Evolutionary conservation across 2,888 invertebrate species (phyloP), one percentile per base, ranked within the genome.

Genomic region (Calliphora vomitoria): DNA sequence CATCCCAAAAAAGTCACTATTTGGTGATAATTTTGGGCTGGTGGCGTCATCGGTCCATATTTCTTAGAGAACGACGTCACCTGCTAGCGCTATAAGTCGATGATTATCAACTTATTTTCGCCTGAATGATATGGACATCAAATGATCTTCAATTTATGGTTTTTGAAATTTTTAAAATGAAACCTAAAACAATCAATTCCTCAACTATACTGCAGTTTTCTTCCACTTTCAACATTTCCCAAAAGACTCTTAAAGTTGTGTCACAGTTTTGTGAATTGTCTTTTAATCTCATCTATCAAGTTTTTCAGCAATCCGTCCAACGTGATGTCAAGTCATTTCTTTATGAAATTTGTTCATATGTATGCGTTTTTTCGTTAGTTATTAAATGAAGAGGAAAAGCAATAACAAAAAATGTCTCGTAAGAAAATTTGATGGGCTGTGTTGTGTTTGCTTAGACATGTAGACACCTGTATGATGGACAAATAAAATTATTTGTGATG

Each of bases 391-490:
- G 55, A 25, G 31, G 58, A 82, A 68, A 47, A 71, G 69, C 18
- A 78, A 58, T 13, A 60, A 44, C 0, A 64, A 81, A 64, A 41
- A 68, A 72, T 81, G 72, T 82, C 60, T 82, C 69, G 25, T 76
- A 69, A 62, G 68, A 69, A 44, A 64, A 64, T 78, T 78, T 71
- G 71, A 75, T 71, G 44, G 62, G 18, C 2, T 25, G 25, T 62
- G 62, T 83, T 83, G 53, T 62, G 10, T 78, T 83, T 83, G 71
- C 78, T 76, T 62, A 71, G 76, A 83, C 83, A 83, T 71, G 76
- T 53, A 78, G 76, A 83, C 83, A 83, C 78, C 83, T 83, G 83
- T 64, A 62, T 76, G 76, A 83, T 78, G 35, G 71, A 71, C 62
- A 71, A 71, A 13, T 31, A 55, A 44, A 58, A 41, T 68, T 31